Evolutionary conservation across 2,888 invertebrate genomes (phyloP), one percentile per base, ranked within the genome.

Genomic region (Cephonodes hylas): DNA sequence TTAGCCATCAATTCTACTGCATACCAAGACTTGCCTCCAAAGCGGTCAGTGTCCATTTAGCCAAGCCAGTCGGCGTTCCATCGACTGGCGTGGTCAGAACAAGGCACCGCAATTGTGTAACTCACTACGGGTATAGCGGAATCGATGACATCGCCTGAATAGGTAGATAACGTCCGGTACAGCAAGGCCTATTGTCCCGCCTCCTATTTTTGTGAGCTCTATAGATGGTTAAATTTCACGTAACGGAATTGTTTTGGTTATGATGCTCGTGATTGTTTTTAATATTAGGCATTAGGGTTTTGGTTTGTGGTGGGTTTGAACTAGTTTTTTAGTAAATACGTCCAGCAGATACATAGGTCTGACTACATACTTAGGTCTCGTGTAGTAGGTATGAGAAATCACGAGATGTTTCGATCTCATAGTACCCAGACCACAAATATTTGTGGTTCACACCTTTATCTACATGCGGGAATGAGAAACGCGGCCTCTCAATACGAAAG

Each of bases 71-170:
- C n/a, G 38, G 38, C 38, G 2, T 38, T 10, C 38, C 38, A 38
- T 10, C 38, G 38, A 38, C 38, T 38, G 38, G n/a, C 38, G 10
- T 0, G 38, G 38, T 22, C 44, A 25, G 44, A 63, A 60, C 59
- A 56, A 34, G 63, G 59, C 57, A 23, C 20, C 44, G 53, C 59
- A 45, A 59, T 63, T 63, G 63, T 63, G 73, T 76, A 75, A 77
- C 70, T 62, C 67, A 68, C 64, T 65, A 63, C 63, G 64, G 63
- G 58, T 46, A 63, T 64, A 64, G 65, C 63, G 60, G 69, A 74
- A 73, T 62, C 75, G 77, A 77, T 76, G 80, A 79, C 76, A 75
- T 73, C 70, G 66, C 48, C 63, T 75, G 71, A 77, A 78, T 76
- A 66, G 71, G 61, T 62, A 66, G 71, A 70, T 76, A 73, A 68